These are phyloP conservation scores for Drosophila asahinai DNA, from an alignment of 1,140 invertebrate genomes.

Conservation along the genomic window DNA sequence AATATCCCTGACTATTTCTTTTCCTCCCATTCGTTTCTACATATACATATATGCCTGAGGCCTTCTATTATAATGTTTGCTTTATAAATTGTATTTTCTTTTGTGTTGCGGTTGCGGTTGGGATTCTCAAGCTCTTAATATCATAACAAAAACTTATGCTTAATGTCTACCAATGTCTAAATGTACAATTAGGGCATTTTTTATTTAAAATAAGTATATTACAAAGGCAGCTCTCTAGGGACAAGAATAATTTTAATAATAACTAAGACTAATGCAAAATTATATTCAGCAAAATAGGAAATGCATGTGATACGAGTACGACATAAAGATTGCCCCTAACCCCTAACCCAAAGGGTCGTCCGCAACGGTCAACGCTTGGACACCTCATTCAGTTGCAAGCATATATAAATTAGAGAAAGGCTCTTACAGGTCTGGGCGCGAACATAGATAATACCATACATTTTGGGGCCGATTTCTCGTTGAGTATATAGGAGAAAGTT, in stretches of 20 bases:
- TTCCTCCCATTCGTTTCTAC: slow-evolving; percentile 31
- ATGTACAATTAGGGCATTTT: slow-evolving; percentile 71
- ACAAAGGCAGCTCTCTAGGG: slow-evolving; percentile 71
- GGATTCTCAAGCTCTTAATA: slow-evolving; percentile 64
- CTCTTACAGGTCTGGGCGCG: slow-evolving; percentile 33
- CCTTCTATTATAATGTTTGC: slow-evolving; percentile 52
- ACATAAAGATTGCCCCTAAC: slow-evolving; percentile 49
- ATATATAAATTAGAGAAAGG: slow-evolving; percentile 43
- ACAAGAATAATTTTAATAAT: slow-evolving; percentile 34
- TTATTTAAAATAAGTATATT: slow-evolving; percentile 68
- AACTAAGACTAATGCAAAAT: slow-evolving; percentile 52
- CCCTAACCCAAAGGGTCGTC: slow-evolving; percentile 38
- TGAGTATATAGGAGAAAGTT: slow-evolving; percentile 76
- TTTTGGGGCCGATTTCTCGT: slow-evolving; percentile 54
- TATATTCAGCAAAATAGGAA: slow-evolving; percentile 63
- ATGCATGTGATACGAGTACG: slow-evolving; percentile 53
- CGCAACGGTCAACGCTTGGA: slow-evolving; percentile 60
- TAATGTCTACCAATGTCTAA: slow-evolving; percentile 50
- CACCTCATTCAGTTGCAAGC: slow-evolving; percentile 19
- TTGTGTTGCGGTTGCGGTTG: slow-evolving; percentile 20
- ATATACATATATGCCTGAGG: slow-evolving; percentile 63
- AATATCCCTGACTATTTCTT: slow-evolving; percentile 81
- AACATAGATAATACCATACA: slow-evolving; percentile 80
- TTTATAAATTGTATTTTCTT: slow-evolving; percentile 27
- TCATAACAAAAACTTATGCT: slow-evolving; percentile 42